Evolutionary conservation across 2,113 vertebrate species (phyloP).

Genomic region (Entomyzon cyanotis): DNA sequence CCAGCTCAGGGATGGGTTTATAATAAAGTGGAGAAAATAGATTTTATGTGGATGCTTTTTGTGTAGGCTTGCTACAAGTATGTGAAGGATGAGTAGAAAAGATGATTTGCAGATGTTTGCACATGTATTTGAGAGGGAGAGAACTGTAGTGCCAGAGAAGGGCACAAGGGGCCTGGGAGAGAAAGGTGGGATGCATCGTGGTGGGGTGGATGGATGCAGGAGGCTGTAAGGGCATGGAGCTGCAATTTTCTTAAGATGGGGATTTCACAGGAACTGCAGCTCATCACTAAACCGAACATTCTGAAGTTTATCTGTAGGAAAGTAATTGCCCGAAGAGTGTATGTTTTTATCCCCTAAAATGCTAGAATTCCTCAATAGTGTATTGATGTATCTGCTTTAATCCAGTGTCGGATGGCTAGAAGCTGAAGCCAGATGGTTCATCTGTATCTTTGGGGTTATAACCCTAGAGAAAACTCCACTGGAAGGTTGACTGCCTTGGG

Average conservation of each 20-base stretch:
- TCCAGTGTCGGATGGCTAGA: neutral
- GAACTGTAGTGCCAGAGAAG: neutral
- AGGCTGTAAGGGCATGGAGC: neutral
- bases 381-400: neutral
- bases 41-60: neutral
- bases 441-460: neutral
- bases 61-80: neutral
- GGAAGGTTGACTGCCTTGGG: neutral
- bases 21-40: neutral
- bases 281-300: neutral
- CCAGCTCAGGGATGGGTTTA: neutral
- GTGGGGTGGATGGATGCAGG: neutral
- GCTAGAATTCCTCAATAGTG: neutral
- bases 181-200: rapidly evolving
- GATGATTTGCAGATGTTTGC: neutral
- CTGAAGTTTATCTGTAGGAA: neutral
- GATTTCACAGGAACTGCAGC: neutral
- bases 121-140: no score
- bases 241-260: neutral
- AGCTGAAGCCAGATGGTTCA: neutral
- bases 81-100: neutral
- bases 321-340: neutral
- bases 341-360: neutral
- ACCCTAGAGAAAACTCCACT: neutral
- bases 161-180: neutral